Conservation (phyloP, 2,113 vertebrate species). For the Mastomys coucha region DNA sequence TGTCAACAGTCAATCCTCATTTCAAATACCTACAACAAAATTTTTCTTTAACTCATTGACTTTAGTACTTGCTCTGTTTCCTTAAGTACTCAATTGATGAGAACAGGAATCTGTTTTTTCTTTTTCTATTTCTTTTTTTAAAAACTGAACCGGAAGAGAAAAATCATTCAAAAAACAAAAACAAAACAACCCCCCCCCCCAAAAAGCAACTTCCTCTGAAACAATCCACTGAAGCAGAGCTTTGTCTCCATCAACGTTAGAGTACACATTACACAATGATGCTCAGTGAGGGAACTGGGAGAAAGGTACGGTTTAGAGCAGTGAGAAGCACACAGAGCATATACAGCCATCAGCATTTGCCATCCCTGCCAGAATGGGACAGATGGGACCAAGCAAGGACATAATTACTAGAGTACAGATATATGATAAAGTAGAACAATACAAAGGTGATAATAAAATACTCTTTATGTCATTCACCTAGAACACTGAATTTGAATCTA, state of each 20-base stretch:
- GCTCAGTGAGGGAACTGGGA: neutral
- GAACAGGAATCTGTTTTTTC: constrained; percentile 46
- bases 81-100: constrained; percentile 71
- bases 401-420: neutral
- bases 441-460: neutral
- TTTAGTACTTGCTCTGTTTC: constrained; percentile 63
- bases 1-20: neutral
- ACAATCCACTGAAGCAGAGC: neutral
- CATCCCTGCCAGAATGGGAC: neutral
- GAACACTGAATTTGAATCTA: neutral
- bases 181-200: too few species aligned
- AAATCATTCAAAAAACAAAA: neutral
- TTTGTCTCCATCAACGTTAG: neutral
- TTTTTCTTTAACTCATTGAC: constrained; percentile 70
- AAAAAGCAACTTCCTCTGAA: neutral
- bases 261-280: neutral
- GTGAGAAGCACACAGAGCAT: neutral
- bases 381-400: neutral
- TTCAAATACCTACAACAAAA: constrained; percentile 64
- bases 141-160: constrained; percentile 48
- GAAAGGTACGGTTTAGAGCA: neutral
- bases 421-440: neutral
- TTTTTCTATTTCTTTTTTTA: neutral
- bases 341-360: neutral
- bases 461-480: neutral